Evolutionary conservation across 2,888 invertebrate genomes (phyloP).

Genomic region (Monopis laevigella): DNA sequence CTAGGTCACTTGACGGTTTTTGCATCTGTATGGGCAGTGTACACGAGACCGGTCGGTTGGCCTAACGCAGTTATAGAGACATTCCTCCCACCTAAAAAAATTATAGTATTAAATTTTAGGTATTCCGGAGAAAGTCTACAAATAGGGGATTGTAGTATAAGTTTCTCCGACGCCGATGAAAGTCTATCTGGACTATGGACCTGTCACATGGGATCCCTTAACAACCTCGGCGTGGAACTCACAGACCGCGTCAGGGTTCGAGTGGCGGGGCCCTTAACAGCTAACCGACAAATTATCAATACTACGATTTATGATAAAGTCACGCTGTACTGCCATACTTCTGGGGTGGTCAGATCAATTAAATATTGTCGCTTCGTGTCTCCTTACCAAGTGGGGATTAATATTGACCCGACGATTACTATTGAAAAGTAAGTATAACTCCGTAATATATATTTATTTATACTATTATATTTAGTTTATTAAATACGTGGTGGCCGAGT

Average conservation of each 20-base stretch:
- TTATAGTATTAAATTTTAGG: slow-evolving; percentile 26
- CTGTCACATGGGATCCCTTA: slow-evolving; percentile 54
- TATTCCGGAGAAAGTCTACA: slow-evolving; percentile 47
- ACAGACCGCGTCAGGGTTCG: slow-evolving; percentile 37
- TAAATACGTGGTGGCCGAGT: too few relatives aligned
- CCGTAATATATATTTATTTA: too few relatives aligned
- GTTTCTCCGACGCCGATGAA: slow-evolving; percentile 32
- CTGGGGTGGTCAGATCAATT: slow-evolving; percentile 43
- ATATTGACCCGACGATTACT: slow-evolving; percentile 42
- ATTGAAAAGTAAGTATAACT: slow-evolving; percentile 44
- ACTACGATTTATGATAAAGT: slow-evolving; percentile 26
- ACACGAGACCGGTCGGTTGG: too few relatives aligned
- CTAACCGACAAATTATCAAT: slow-evolving; percentile 29
- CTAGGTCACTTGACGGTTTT: too few relatives aligned
- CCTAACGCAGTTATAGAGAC: too few relatives aligned
- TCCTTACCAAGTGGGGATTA: slow-evolving; percentile 44
- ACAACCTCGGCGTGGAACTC: slow-evolving; percentile 39
- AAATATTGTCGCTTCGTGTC: slow-evolving; percentile 57
- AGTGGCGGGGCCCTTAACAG: slow-evolving; percentile 52
- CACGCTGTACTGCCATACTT: slow-evolving; percentile 47
- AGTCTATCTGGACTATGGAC: slow-evolving; percentile 50
- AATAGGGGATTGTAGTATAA: slow-evolving; percentile 54
- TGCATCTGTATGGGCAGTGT: too few relatives aligned
- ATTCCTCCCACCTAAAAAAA: too few relatives aligned
- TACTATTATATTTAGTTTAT: too few relatives aligned